Base-by-base conservation (phyloP, 2,113 vertebrate species). In the Vidua chalybeata region DNA sequence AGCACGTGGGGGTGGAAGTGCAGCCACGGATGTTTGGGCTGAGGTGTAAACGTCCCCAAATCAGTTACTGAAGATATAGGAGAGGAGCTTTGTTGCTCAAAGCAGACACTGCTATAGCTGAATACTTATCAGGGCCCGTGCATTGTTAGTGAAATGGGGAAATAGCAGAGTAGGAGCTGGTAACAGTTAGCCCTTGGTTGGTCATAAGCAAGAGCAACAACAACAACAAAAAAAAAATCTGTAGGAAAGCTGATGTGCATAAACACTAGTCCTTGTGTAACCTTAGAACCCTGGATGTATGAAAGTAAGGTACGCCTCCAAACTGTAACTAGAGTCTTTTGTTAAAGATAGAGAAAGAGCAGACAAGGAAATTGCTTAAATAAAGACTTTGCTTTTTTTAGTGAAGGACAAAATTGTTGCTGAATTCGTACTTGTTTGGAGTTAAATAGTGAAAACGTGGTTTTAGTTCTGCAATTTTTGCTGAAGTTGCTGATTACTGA, bases 11-110 rank as follows among this genome's bases (percentile, higher is more conserved):
- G 22, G 33, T 78, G 59, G 55, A 79, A 63, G 9, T 78, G 49
- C 48, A 89, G 69, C 45, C 69, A 28, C 49, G 48, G 63, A 82
- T 78, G 22, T 80, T 93, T 81, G 31, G 54, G 23, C 46, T 68
- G 93, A 96, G 89, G 74, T 94, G 62, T 79, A 91, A 91, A 89
- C 15, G 8, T 87, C 71, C 45, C 69, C 87, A 59, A 79, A 89
- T 90, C 31, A 69, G 63, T 91, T 69, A 64, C 63, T 69, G 91
- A 73, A 39, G 35, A 63, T 49, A 46, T 0, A 13, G 69, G 63
- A 90, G 64, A 94, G 61, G 54, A 72, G 82, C 77, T 90, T 83
- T 78, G 37, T 55, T 91, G 87, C 88, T 88, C 63, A 77, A 73
- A 93, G 66, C 68, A 87, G 33, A 24, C 9, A 5, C 18, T 54